Evolutionary conservation across 2,888 invertebrate genomes (phyloP).

Genomic region (Listrodromus nycthemerus): DNA sequence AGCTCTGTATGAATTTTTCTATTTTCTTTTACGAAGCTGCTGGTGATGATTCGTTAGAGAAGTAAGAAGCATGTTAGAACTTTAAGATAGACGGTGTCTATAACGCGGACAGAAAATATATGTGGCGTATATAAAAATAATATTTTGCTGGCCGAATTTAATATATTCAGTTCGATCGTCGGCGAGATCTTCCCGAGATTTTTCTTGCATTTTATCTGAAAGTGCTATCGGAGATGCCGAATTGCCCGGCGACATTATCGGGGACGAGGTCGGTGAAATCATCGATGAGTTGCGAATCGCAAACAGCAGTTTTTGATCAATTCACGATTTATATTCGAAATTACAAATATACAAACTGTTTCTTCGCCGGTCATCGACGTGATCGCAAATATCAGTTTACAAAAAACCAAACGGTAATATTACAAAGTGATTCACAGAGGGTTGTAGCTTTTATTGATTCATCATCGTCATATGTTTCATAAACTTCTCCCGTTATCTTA

Average conservation of each 20-base stretch:
- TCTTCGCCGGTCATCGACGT: slow-evolving; percentile 18
- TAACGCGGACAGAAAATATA: not conserved
- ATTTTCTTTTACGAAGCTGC: not conserved
- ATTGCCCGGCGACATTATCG: slow-evolving; percentile 49
- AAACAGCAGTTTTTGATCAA: slow-evolving; percentile 66
- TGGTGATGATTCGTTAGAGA: slow-evolving; percentile 45
- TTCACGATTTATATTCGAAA: slow-evolving; percentile 5
- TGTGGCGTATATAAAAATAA: not conserved
- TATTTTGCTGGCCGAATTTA: not conserved
- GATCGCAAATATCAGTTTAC: slow-evolving; percentile 39
- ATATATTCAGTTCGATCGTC: not conserved
- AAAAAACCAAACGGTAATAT: slow-evolving; percentile 1
- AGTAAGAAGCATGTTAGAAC: slow-evolving; percentile 38
- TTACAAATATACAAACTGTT: slow-evolving; percentile 14
- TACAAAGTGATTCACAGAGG: not conserved
- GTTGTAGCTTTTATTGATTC: slow-evolving; percentile 39
- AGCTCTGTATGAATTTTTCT: slow-evolving; percentile 17
- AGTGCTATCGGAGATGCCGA: slow-evolving; percentile 68
- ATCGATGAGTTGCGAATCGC: slow-evolving; percentile 77
- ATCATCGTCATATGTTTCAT: slow-evolving; percentile 19
- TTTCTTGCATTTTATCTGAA: slow-evolving; percentile 78
- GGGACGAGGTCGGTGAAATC: slow-evolving; percentile 68
- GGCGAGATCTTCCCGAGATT: slow-evolving; percentile 46
- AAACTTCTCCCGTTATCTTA: slow-evolving; percentile 51
- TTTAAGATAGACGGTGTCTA: slow-evolving; percentile 31